These are phyloP conservation scores for Gonocerus acuteangulatus DNA, from an alignment of 2,888 invertebrate species.

Conservation along the genomic window DNA sequence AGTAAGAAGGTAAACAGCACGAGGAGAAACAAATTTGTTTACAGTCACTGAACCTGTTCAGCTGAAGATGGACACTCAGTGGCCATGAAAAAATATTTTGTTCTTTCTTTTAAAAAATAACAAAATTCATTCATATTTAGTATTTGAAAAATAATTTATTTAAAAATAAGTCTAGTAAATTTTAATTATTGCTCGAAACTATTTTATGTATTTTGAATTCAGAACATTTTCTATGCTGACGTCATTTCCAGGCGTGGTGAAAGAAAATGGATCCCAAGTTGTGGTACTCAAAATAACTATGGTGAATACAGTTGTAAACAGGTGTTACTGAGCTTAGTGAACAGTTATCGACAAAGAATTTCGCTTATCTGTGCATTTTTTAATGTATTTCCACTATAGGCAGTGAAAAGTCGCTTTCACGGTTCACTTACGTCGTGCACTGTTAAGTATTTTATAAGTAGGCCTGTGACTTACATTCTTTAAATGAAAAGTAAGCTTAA, in stretches of 20 bases:
- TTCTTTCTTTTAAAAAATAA: neutral
- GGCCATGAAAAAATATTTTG: too few relatives aligned
- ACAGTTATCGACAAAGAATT: too few relatives aligned
- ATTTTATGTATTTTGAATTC: neutral
- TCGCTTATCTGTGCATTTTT: too few relatives aligned
- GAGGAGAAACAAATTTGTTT: neutral
- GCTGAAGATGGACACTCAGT: neutral
- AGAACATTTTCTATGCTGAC: slow-evolving; percentile 39
- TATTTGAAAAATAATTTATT: neutral
- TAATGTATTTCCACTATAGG: too few relatives aligned
- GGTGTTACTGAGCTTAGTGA: slow-evolving; percentile 2
- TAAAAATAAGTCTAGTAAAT: neutral
- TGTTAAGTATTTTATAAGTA: slow-evolving; percentile 20
- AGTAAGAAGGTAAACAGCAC: neutral
- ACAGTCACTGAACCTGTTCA: neutral
- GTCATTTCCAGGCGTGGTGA: slow-evolving; percentile 47
- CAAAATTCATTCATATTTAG: neutral
- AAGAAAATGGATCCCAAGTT: slow-evolving; percentile 39
- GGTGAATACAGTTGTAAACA: slow-evolving; percentile 22
- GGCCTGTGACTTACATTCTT: slow-evolving; percentile 36
- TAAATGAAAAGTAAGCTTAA: slow-evolving; percentile 40
- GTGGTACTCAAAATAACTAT: slow-evolving; percentile 28
- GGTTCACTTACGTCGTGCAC: too few relatives aligned
- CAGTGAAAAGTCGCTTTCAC: too few relatives aligned
- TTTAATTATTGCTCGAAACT: neutral